Conservation (phyloP, 2,113 vertebrate genomes). For the Scalopus aquaticus region DNA sequence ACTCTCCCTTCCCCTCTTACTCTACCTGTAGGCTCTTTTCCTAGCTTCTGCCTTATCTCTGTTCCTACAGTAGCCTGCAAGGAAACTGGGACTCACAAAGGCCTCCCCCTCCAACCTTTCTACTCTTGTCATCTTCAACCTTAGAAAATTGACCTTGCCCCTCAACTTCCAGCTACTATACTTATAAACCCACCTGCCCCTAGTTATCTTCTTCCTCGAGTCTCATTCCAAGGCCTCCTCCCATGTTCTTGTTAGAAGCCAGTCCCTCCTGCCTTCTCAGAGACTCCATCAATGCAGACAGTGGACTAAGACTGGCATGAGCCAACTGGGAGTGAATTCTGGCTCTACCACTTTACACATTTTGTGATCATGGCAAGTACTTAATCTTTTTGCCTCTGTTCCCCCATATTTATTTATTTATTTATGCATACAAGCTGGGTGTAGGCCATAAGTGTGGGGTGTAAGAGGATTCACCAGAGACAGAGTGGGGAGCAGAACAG, state of each 20-base stretch:
- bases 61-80: not conserved
- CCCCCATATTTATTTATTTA: too few species aligned
- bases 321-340: not conserved
- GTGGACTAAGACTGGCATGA: not conserved
- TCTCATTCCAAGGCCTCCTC: not conserved
- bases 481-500: too few species aligned
- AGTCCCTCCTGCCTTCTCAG: not conserved
- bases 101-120: not conserved
- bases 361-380: not conserved
- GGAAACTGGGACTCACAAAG: not conserved
- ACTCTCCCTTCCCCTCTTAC: not conserved
- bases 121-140: not conserved
- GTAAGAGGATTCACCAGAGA: too few species aligned
- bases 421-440: too few species aligned
- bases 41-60: not conserved
- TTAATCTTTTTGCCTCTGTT: not conserved
- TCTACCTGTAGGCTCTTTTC: not conserved
- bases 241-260: not conserved
- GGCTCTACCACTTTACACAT: not conserved
- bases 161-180: not conserved
- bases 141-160: not conserved
- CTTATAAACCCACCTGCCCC: not conserved
- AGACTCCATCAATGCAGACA: not conserved
- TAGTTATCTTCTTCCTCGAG: not conserved
- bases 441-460: too few species aligned